A percentile compares a stretch with the other conserved stretches of the same genome.
Conservation (phyloP, 1,140 invertebrate genomes). For the Saccostrea glomerata region DNA sequence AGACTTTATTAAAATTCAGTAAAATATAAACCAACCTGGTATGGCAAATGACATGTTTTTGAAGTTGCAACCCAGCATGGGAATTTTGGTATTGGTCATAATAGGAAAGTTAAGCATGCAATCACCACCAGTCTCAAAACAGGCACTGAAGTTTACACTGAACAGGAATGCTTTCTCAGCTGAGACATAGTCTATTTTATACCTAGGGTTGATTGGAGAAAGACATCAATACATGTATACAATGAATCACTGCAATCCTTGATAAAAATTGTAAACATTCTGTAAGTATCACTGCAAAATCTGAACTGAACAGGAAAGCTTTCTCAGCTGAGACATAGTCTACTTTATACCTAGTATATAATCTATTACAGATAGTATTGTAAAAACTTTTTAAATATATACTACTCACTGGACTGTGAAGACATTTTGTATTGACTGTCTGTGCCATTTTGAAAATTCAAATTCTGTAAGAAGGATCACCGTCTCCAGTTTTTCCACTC, state of each 20-base stretch:
- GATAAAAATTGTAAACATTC: not conserved
- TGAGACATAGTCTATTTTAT: conserved; percentile 51
- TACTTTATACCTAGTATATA: conserved; percentile 56
- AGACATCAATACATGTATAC: not conserved
- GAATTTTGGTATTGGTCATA: conserved; percentile 43
- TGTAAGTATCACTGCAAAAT: not conserved
- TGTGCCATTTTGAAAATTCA: conserved; percentile 31
- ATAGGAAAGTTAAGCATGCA: conserved; percentile 46
- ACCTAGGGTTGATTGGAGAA: conserved; percentile 25
- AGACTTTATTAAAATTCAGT: not conserved
- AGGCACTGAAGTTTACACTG: conserved; percentile 57
- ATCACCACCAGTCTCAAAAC: conserved; percentile 52
- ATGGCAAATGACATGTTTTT: conserved; percentile 18
- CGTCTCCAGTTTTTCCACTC: conserved; percentile 45
- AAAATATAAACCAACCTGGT: conserved; percentile 38
- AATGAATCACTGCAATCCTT: not conserved
- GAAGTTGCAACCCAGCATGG: conserved; percentile 38
- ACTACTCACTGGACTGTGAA: conserved; percentile 35
- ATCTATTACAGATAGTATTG: too few relatives aligned
- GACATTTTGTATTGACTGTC: conserved; percentile 39
- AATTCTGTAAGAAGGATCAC: not conserved
- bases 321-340: conserved; percentile 52
- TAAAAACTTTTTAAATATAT: too few relatives aligned
- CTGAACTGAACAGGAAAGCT: too few relatives aligned
- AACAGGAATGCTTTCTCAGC: conserved; percentile 55